phyloP scores from a whole-genome alignment of 2,888 invertebrate genomes.

The Lycaena phlaeas region DNA sequence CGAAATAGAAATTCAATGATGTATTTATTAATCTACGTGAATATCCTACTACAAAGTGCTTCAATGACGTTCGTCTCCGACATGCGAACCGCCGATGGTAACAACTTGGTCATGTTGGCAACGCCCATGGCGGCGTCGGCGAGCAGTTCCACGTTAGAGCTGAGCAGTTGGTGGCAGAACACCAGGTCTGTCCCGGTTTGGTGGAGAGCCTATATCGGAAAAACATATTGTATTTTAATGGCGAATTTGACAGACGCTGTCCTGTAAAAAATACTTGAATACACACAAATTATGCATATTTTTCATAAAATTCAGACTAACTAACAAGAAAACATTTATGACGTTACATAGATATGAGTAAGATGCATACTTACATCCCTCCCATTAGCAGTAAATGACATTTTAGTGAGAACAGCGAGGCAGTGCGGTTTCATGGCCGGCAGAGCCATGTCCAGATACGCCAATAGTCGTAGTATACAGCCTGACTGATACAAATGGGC shows the following conservation, averaged over 20 bases:
- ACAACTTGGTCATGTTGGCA: constrained; percentile 57
- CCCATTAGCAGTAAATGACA: constrained; percentile 52
- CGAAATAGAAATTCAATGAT: no score
- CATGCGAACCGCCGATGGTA: constrained; percentile 57
- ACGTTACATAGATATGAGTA: no score
- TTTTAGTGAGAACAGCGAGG: constrained; percentile 54
- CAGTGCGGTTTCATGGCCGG: constrained; percentile 59
- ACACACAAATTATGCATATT: no score
- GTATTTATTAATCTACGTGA: no score
- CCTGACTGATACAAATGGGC: constrained; percentile 52
- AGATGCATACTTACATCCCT: constrained; percentile 42
- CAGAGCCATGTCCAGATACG: constrained; percentile 58
- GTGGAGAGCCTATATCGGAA: constrained; percentile 39
- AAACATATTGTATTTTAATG: neutral
- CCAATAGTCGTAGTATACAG: constrained; percentile 49
- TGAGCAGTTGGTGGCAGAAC: constrained; percentile 55
- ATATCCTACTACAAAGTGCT: constrained; percentile 51
- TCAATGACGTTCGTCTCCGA: constrained; percentile 60
- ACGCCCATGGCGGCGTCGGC: constrained; percentile 63
- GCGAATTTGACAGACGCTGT: no score
- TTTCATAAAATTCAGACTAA: neutral
- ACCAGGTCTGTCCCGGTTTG: constrained; percentile 54
- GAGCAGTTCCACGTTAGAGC: constrained; percentile 47
- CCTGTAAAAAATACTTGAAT: no score
- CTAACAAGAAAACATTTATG: no score